Percentiles rank a stretch among this genome's conserved stretches.
Conservation (phyloP, 2,797 vertebrate genomes). For the Rhabdomys pumilio region DNA sequence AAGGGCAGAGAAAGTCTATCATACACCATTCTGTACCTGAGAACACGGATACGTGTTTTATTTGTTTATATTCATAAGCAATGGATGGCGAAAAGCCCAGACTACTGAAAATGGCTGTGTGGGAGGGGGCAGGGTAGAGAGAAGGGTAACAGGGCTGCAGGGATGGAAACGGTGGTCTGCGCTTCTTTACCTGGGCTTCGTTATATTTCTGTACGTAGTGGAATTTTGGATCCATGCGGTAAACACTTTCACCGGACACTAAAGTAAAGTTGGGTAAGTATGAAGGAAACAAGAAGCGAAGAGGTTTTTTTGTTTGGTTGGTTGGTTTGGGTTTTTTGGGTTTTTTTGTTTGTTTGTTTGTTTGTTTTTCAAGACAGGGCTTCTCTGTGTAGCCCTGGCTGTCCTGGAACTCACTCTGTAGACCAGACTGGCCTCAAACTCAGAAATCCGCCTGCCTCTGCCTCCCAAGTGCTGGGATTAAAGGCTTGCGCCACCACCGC, state of each 20-base stretch:
- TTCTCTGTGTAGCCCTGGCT: too few species aligned
- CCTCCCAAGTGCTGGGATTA: too few species aligned
- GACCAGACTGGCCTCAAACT: too few species aligned
- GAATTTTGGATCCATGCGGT: neutral
- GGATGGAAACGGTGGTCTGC: neutral
- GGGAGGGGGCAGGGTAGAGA: neutral
- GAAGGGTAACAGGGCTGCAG: neutral
- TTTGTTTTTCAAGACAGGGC: too few species aligned
- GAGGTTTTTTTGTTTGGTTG: neutral
- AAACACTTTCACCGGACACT: conserved; percentile 4
- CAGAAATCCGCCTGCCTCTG: too few species aligned
- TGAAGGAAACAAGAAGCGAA: conserved; percentile 40
- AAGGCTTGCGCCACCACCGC: too few species aligned
- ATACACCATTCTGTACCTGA: neutral
- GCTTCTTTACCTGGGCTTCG: neutral
- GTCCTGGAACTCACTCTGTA: too few species aligned
- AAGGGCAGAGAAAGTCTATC: neutral
- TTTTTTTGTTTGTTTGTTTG: too few species aligned
- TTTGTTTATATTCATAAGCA: conserved; percentile 48
- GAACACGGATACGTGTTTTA: neutral
- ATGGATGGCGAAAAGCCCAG: neutral
- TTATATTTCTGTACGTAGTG: neutral
- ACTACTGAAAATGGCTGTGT: neutral
- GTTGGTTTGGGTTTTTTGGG: too few species aligned
- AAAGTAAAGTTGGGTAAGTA: conserved; percentile 21